Conservation (phyloP, 2,797 vertebrate species). For the Takifugu rubripes region DNA sequence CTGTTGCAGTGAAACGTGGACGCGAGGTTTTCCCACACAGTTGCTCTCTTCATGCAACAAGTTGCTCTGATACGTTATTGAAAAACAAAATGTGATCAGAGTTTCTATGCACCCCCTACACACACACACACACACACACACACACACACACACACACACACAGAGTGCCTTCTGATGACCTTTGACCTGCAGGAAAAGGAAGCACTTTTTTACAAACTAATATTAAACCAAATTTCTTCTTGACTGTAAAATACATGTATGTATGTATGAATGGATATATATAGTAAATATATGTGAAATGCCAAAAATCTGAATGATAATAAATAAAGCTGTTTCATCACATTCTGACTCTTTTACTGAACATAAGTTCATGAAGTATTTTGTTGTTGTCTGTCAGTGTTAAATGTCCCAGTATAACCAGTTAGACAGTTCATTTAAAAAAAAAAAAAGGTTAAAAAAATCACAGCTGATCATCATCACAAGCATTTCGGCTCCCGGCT, state of each 20-base stretch:
- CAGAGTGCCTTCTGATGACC: constrained; percentile 68
- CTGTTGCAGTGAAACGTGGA: constrained; percentile 61
- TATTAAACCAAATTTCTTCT: constrained; percentile 57
- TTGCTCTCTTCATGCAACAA: constrained; percentile 60
- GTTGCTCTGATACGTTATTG: constrained; percentile 34
- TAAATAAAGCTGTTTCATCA: constrained; percentile 60
- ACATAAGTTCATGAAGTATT: too few relatives aligned
- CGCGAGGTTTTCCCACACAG: constrained; percentile 21
- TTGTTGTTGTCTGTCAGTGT: too few relatives aligned
- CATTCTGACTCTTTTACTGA: constrained; percentile 4
- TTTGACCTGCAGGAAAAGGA: constrained; percentile 53
- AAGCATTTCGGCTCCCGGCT: too few relatives aligned
- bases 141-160: constrained; percentile 25
- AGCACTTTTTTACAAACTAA: constrained; percentile 62
- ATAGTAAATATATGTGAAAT: constrained; percentile 42
- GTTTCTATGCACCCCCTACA: constrained; percentile 20
- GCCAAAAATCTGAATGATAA: constrained; percentile 55
- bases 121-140: constrained; percentile 23
- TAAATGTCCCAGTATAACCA: too few relatives aligned
- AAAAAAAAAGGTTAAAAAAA: too few relatives aligned
- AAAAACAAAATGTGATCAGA: constrained; percentile 1
- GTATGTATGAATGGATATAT: constrained; percentile 40
- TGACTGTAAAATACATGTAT: constrained; percentile 69
- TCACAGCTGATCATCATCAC: too few relatives aligned
- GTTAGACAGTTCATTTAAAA: too few relatives aligned